A percentile compares a stretch with the other conserved stretches of the same genome.
Conservation (phyloP, 2,888 invertebrate species). For the Drosophila algonquin region DNA sequence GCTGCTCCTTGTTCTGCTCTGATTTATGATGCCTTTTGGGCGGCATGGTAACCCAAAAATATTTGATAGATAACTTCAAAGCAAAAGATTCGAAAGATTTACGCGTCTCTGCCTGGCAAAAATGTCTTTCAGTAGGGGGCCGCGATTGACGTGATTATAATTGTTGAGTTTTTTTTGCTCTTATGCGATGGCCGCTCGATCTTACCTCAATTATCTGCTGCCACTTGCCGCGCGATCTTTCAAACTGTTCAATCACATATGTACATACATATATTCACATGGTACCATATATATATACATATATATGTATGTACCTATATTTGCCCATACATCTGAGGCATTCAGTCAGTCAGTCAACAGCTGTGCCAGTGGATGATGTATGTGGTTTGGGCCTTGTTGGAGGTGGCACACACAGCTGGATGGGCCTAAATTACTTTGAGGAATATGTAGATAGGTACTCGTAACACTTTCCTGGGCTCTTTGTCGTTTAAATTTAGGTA, state of each 20-base stretch:
- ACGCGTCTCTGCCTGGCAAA: not conserved
- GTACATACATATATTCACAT: not conserved
- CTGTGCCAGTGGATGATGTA: conserved; percentile 37
- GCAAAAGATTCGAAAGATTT: conserved; percentile 13
- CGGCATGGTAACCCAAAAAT: not conserved
- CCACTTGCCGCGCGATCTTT: conserved; percentile 38
- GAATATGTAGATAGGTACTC: conserved; percentile 25
- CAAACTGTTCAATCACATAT: conserved; percentile 35
- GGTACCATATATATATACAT: not conserved
- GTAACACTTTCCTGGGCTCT: conserved; percentile 27
- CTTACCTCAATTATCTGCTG: conserved; percentile 33
- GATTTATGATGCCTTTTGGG: conserved; percentile 4
- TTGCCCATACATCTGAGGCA: not conserved
- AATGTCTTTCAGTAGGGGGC: conserved; percentile 21
- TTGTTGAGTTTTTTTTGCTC: conserved; percentile 1
- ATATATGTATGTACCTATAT: not conserved
- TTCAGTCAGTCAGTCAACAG: conserved; percentile 8
- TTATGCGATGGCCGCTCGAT: not conserved
- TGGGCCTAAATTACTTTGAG: not conserved
- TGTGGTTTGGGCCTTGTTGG: conserved; percentile 3
- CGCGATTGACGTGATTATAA: conserved; percentile 11
- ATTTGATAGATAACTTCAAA: conserved; percentile 9
- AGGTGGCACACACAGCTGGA: not conserved
- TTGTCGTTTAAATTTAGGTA: conserved; percentile 32
- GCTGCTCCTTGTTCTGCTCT: conserved; percentile 20